Evolutionary conservation across 2,797 vertebrate species (phyloP).

Genomic region (Karalla daura): DNA sequence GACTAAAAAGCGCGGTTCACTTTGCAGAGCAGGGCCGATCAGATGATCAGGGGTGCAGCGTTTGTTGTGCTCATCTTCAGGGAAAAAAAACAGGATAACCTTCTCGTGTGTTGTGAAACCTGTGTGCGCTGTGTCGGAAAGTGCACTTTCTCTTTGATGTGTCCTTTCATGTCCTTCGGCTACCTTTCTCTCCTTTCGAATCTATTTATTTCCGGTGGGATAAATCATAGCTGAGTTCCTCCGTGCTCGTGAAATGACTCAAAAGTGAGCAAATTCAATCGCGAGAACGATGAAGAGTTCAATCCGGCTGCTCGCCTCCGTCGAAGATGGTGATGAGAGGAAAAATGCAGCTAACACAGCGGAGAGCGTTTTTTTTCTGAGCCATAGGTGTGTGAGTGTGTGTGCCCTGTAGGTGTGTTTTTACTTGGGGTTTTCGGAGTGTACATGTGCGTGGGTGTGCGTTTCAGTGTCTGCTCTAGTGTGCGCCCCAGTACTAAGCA

Average conservation of each 20-base stretch:
- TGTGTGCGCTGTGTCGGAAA: neutral
- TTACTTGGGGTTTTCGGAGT: slow-evolving; percentile 9
- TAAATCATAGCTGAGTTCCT: slow-evolving; percentile 13
- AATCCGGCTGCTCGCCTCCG: neutral
- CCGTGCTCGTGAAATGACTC: slow-evolving; percentile 23
- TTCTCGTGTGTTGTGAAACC: neutral
- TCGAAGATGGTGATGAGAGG: neutral
- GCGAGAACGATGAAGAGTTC: slow-evolving; percentile 24
- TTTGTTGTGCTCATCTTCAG: neutral
- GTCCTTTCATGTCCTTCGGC: slow-evolving; percentile 33
- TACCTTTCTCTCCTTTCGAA: slow-evolving; percentile 23
- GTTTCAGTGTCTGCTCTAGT: slow-evolving; percentile 28
- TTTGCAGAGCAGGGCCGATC: no score
- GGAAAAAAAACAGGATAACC: neutral
- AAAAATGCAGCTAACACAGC: neutral
- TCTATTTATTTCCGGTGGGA: slow-evolving; percentile 19
- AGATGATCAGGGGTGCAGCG: neutral
- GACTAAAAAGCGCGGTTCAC: no score
- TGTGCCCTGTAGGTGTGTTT: slow-evolving; percentile 18
- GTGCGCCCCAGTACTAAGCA: slow-evolving; percentile 18
- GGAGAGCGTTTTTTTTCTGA: neutral
- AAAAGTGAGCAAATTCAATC: slow-evolving; percentile 25
- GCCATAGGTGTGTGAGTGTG: neutral
- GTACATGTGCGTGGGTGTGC: slow-evolving; percentile 24
- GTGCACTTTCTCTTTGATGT: slow-evolving; percentile 38